Percentiles rank a stretch among this genome's conserved stretches.
Conservation (phyloP, 2,113 vertebrate genomes). For the Mesembrinibis cayennensis region DNA sequence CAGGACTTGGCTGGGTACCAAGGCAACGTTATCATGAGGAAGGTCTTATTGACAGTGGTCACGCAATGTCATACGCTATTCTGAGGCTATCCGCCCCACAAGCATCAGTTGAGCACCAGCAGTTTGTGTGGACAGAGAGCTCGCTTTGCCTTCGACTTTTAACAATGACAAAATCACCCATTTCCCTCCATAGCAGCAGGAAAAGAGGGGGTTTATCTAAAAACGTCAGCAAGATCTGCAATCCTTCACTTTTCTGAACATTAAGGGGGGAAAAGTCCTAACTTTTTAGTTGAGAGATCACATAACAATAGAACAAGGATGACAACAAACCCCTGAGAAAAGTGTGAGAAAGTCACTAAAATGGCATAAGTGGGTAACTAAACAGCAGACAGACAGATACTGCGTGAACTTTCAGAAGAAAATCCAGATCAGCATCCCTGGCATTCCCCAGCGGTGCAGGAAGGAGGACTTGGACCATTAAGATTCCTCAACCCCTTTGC, state of each 20-base stretch:
- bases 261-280: background rate
- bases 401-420: background rate
- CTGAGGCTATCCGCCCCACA: background rate
- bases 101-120: background rate
- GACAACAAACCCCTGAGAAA: background rate
- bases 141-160: background rate
- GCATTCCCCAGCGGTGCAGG: background rate
- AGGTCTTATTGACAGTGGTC: accelerated
- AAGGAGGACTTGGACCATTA: background rate
- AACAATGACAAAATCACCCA: background rate
- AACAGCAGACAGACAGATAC: background rate
- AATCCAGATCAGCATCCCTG: background rate
- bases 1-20: background rate
- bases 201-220: background rate
- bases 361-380: background rate
- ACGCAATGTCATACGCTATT: background rate
- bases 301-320: background rate
- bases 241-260: background rate
- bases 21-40: background rate
- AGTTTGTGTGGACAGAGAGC: background rate
- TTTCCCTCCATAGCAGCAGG: background rate
- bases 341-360: background rate
- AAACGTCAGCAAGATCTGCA: background rate
- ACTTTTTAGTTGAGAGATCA: background rate
- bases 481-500: background rate